phyloP scores from a whole-genome alignment of 2,113 vertebrate genomes.

The Cochlearius cochlearius region DNA sequence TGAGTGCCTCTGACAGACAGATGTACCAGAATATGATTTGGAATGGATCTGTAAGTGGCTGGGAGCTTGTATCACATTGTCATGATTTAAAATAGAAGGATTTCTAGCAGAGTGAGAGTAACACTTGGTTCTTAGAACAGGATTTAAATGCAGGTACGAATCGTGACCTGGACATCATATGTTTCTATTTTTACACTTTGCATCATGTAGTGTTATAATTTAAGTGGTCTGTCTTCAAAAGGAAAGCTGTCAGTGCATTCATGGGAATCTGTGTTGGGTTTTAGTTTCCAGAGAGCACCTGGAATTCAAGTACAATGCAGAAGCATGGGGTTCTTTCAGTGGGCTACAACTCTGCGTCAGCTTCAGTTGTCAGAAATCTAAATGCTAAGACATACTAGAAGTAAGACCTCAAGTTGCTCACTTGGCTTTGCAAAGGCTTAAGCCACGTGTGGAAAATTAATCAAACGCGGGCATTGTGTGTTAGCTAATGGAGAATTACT shows the following conservation, averaged over 20 bases:
- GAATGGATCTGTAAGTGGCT: background rate
- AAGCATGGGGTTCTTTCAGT: background rate
- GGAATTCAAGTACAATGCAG: background rate
- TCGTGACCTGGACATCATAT: background rate
- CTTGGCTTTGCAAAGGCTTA: background rate
- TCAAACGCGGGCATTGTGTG: rapidly evolving
- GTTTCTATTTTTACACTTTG: background rate
- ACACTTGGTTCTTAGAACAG: background rate
- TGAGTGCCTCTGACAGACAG: background rate
- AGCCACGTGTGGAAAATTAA: background rate
- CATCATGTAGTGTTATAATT: background rate
- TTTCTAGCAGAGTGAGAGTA: background rate
- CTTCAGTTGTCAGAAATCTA: background rate
- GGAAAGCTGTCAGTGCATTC: background rate
- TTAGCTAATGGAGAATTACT: background rate
- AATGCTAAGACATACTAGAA: background rate
- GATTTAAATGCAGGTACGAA: background rate
- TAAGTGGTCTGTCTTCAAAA: background rate
- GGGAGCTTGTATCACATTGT: background rate
- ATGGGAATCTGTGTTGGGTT: background rate
- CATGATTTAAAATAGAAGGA: background rate
- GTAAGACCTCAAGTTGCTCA: background rate
- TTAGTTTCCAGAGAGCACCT: background rate
- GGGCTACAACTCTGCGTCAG: background rate
- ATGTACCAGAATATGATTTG: background rate